Evolutionary conservation across 2,888 invertebrate species (phyloP), one percentile per base, ranked within the genome.

Genomic region (Ochropleura leucogaster): DNA sequence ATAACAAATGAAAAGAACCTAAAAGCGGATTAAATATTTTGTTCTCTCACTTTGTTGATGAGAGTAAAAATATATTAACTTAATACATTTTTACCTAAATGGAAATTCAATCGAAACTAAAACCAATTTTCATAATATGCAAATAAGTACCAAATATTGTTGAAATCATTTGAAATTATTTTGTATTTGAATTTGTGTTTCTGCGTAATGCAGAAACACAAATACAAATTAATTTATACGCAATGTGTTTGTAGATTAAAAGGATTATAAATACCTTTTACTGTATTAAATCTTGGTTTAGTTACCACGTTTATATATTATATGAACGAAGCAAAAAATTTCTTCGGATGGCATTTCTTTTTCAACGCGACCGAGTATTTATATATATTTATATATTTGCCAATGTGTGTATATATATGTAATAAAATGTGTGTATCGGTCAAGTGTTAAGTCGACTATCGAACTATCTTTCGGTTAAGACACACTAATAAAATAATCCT

Each of bases 1-100:
- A 80, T 30, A 65, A 62, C 30, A 53, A 14, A 55, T 68, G 70
- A 60, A 51, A 76, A 71, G 46, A 60, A 46, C 10, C 62, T 42
- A 18, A 72, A 68, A 65, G 44, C 63, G 6, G 68, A 4, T 49
- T 40, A 40, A 59, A 46, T 55, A 60, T 64, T 59, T 40, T 30
- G 53, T 7, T 67, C 65, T 47, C 30, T 30, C 3, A 63, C 8
- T 60, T 67, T 67, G 40, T 14, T 20, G 44, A 49, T 30, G n/a
- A 2, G n/a, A 66, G 16, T 55, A 4, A 49, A 14, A 51, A 51
- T 10, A 18, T 60, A 55, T 30, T 59, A 60, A 49, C 30, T 2
- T 30, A 30, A 30, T 30, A 30, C 30, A 30, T 30, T 30, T 30
- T 70, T 68, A 65, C 53, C 60, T 18, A 40, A 49, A 40, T 40